Percentiles rank a stretch among this genome's conserved stretches.
Evolutionary conservation across 2,888 invertebrate species (phyloP).

Genomic region (Conomelus anceps): DNA sequence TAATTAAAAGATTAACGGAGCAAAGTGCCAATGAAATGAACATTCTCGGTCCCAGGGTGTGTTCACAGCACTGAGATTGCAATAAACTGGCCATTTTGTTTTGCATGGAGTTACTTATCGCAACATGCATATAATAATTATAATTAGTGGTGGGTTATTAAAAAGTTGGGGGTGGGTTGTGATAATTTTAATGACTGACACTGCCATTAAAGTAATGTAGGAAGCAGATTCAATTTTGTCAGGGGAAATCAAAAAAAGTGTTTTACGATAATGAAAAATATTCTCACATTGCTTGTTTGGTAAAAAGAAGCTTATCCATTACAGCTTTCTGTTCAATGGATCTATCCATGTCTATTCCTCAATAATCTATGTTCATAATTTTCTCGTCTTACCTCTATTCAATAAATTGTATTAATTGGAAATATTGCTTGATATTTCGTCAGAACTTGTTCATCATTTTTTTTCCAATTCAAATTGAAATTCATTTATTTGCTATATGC

Average conservation of each 20-base stretch:
- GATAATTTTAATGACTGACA: not conserved
- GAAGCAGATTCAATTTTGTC: not conserved
- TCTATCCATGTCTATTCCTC: too few relatives aligned
- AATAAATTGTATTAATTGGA: too few relatives aligned
- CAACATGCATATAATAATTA: not conserved
- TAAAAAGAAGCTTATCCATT: too few relatives aligned
- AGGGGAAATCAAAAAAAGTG: not conserved
- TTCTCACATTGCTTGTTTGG: too few relatives aligned
- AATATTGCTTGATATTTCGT: too few relatives aligned
- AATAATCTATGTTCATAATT: too few relatives aligned
- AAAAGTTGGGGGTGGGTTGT: not conserved
- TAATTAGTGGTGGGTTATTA: not conserved
- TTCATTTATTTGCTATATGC: too few relatives aligned
- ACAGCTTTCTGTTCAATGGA: too few relatives aligned
- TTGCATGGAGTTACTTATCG: not conserved
- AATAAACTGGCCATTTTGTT: not conserved
- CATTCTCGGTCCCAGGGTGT: not conserved
- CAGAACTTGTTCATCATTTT: too few relatives aligned
- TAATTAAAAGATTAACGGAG: not conserved
- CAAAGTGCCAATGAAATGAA: not conserved
- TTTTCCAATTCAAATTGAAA: too few relatives aligned
- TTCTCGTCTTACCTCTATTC: too few relatives aligned
- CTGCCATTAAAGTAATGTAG: not conserved
- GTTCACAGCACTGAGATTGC: not conserved
- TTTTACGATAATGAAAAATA: not conserved